Evolutionary conservation across 2,113 vertebrate species (phyloP).

Genomic region (Ictalurus furcatus): DNA sequence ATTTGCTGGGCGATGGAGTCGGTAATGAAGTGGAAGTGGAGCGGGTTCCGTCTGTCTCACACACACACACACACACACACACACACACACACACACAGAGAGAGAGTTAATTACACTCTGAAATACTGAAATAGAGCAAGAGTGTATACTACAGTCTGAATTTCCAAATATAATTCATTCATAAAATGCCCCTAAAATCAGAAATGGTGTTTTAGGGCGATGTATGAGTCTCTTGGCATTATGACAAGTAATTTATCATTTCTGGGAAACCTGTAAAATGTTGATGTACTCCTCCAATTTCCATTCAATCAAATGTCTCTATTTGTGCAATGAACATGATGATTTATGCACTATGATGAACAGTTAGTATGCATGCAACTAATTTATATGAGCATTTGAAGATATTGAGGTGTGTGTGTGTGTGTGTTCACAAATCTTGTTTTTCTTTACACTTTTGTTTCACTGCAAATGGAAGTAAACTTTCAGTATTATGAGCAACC

Average conservation of each 20-base stretch:
- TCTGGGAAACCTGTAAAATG: not conserved
- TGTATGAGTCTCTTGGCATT: not conserved
- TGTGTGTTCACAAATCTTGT: not conserved
- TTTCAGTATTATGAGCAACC: not conserved
- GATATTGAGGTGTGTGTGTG: not conserved
- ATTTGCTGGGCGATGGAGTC: constrained; percentile 96
- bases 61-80: constrained; percentile 17
- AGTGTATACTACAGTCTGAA: not conserved
- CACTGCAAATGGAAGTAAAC: not conserved
- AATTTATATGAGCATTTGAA: not conserved
- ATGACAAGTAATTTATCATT: not conserved
- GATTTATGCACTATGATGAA: not conserved
- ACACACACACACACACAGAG: not conserved
- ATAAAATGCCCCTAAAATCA: not conserved
- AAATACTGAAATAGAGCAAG: not conserved
- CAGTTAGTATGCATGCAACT: not conserved
- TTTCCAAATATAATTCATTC: not conserved
- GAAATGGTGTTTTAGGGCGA: not conserved
- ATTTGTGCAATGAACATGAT: not conserved
- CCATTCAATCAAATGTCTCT: not conserved
- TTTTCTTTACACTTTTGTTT: not conserved
- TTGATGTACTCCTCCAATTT: not conserved
- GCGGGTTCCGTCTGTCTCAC: constrained; percentile 85
- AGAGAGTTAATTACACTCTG: not conserved
- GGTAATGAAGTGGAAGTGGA: constrained; percentile 97